These are phyloP conservation scores for Pseudococcus jackbeardsleyi DNA, from an alignment of 2,888 invertebrate genomes.

Conservation along the genomic window DNA sequence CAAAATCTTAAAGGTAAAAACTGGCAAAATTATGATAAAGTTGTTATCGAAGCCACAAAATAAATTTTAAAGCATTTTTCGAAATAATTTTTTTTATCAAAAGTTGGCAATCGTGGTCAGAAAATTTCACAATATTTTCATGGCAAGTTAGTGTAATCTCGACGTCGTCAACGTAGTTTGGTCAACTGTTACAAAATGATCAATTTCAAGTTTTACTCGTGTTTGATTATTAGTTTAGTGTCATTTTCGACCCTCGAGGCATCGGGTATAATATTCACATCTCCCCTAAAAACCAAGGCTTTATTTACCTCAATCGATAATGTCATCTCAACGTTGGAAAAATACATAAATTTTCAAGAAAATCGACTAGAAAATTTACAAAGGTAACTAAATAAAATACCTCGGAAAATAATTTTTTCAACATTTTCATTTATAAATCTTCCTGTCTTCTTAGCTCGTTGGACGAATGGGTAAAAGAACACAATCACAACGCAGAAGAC, in stretches of 20 bases:
- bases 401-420: background rate
- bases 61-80: no score
- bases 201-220: background rate
- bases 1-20: no score
- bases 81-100: no score
- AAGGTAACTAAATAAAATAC: background rate
- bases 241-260: background rate
- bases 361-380: background rate
- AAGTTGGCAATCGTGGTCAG: no score
- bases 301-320: background rate
- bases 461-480: background rate
- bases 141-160: background rate
- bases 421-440: background rate
- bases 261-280: constrained; percentile 17
- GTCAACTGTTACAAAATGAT: background rate
- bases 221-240: background rate
- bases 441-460: background rate
- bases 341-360: background rate
- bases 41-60: no score
- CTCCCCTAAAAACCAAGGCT: background rate
- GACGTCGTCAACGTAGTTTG: background rate
- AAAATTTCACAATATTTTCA: no score
- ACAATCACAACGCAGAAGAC: background rate
- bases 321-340: background rate
- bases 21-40: no score